A percentile compares a stretch with the other conserved stretches of the same genome.
Evolutionary conservation across 2,888 invertebrate species (phyloP).

Genomic region (Hirudinaria manillensis): DNA sequence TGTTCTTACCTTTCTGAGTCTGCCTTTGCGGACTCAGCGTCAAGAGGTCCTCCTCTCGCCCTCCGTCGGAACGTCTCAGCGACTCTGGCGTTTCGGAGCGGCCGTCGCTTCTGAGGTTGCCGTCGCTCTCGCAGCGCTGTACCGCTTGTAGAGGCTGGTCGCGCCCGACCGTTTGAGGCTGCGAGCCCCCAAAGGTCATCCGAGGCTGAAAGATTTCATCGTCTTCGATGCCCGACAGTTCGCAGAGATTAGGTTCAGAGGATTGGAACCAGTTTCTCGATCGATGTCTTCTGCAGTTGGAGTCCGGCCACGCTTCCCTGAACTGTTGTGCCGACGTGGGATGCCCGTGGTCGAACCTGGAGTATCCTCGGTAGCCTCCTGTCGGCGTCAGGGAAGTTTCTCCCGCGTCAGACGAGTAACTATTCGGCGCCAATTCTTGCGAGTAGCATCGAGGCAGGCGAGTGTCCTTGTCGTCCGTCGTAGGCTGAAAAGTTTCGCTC

Average conservation of each 20-base stretch:
- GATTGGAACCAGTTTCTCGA: slow-evolving; percentile 4
- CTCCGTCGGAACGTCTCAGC: background rate
- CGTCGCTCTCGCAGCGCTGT: background rate
- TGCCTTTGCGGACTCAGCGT: background rate
- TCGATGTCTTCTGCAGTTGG: background rate
- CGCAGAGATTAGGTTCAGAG: slow-evolving; percentile 2
- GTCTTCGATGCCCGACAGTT: background rate
- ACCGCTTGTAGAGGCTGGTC: background rate
- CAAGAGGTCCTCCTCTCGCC: background rate
- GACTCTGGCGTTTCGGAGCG: slow-evolving; percentile 2
- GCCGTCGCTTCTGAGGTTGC: background rate
- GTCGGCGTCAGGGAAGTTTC: background rate
- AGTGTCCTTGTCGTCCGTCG: background rate
- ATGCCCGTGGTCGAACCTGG: background rate
- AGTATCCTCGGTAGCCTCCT: background rate
- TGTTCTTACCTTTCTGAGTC: slow-evolving; percentile 39
- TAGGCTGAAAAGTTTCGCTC: background rate
- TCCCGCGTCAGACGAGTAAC: background rate
- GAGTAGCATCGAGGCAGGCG: background rate
- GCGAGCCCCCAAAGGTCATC: background rate
- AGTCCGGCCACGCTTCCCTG: too few species aligned
- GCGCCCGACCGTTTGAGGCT: background rate
- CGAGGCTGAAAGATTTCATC: background rate
- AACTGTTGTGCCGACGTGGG: background rate
- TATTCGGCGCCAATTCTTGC: background rate